A percentile compares a stretch with the other conserved stretches of the same genome.
Conservation (phyloP, 2,888 invertebrate species). For the Junonia oenone region DNA sequence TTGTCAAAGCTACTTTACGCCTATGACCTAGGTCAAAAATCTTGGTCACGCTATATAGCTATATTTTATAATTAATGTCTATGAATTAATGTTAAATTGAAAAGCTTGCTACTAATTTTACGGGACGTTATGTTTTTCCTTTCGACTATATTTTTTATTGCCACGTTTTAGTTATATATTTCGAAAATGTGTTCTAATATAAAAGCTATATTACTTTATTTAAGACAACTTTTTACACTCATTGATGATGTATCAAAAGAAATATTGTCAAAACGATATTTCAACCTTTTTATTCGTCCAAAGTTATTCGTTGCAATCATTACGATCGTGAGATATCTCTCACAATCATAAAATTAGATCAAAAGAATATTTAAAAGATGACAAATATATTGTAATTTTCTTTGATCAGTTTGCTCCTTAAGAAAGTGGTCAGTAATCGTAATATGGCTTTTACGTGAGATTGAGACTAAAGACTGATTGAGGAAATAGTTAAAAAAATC, state of each 20-base stretch:
- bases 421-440: not conserved
- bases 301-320: no score
- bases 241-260: no score
- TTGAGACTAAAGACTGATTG: not conserved
- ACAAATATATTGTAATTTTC: no score
- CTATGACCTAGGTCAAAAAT: constrained; percentile 13
- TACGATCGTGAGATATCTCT: no score
- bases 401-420: no score
- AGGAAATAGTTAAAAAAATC: not conserved
- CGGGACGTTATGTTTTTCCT: not conserved
- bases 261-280: no score
- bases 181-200: not conserved
- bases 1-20: constrained; percentile 24
- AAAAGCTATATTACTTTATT: not conserved
- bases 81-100: not conserved
- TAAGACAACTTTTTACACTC: not conserved
- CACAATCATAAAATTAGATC: no score
- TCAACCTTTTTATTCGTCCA: no score
- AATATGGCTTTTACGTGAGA: not conserved
- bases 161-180: not conserved
- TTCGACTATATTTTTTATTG: not conserved
- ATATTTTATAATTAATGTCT: not conserved
- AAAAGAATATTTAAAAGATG: no score
- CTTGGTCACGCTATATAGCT: constrained; percentile 12
- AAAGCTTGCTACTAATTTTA: not conserved